Base-by-base conservation (phyloP, 2,888 invertebrate genomes). In the Euspilapteryx auroguttella region DNA sequence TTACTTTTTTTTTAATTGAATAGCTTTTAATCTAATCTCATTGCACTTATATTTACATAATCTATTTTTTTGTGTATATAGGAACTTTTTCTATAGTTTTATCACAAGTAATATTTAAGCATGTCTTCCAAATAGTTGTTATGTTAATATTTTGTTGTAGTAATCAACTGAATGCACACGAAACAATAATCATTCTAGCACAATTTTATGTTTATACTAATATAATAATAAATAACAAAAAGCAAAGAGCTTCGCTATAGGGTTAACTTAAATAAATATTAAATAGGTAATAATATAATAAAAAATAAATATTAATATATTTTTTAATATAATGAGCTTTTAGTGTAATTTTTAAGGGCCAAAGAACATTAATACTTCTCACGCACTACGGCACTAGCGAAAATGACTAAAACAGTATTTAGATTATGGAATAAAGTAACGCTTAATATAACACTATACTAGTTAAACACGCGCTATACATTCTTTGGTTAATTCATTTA, bases 311-410 rank as follows among this genome's bases (percentile, higher is more conserved):
- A n/a, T n/a, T n/a, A n/a, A n/a, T n/a, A n/a, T n/a, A n/a, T n/a
- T 37, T 40, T 36, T 37, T 42, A 44, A 38, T 39, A 37, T 45
- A 49, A 47, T 47, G 63, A 64, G 62, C 63, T 64, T 66, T 39
- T 68, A 63, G 57, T 44, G 41, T 56, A 52, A 53, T n/a, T 42
- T 41, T 30, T 66, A 68, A 68, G 66, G 59, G 64, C 71, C 71
- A 71, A 73, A 73, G 69, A 69, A n/a, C n/a, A n/a, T n/a, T n/a
- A n/a, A n/a, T n/a, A n/a, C n/a, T n/a, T n/a, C n/a, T n/a, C n/a
- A n/a, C n/a, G n/a, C n/a, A n/a, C n/a, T n/a, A n/a, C n/a, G n/a
- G n/a, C n/a, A n/a, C n/a, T n/a, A n/a, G n/a, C n/a, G n/a, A n/a
- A n/a, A n/a, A n/a, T n/a, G n/a, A n/a, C n/a, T n/a, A n/a, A n/a